Evolutionary conservation across 2,113 vertebrate genomes (phyloP).

Genomic region (Oreochromis niloticus): DNA sequence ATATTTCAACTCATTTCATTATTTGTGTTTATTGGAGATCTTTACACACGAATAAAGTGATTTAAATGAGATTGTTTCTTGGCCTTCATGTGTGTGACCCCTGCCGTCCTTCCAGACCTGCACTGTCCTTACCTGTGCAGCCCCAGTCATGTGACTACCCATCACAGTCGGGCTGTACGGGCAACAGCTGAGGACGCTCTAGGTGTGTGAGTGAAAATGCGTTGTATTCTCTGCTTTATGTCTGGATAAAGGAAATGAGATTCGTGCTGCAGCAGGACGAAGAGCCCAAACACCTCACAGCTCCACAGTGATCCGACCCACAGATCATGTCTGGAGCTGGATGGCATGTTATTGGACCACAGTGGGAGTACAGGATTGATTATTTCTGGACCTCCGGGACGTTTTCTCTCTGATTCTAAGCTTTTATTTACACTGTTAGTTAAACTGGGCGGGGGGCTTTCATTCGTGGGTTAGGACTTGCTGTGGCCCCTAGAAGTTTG

Average conservation of each 20-base stretch:
- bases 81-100: neutral
- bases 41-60: conserved; percentile 59
- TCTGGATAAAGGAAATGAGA: no score
- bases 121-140: neutral
- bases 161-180: rapidly evolving
- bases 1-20: conserved; percentile 27
- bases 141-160: neutral
- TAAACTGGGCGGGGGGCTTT: neutral
- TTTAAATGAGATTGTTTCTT: conserved; percentile 15
- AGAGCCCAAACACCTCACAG: neutral
- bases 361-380: neutral
- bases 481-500: neutral
- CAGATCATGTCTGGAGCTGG: neutral
- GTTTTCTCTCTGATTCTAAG: neutral
- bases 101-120: neutral
- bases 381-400: neutral
- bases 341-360: neutral
- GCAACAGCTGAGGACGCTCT: neutral
- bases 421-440: neutral
- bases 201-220: no score
- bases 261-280: no score
- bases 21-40: conserved; percentile 28
- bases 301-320: neutral
- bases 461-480: neutral
- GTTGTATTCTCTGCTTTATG: neutral